A percentile compares a stretch with the other conserved stretches of the same genome.
phyloP scores from a whole-genome alignment of 2,113 vertebrate genomes.

The Saguinus midas region DNA sequence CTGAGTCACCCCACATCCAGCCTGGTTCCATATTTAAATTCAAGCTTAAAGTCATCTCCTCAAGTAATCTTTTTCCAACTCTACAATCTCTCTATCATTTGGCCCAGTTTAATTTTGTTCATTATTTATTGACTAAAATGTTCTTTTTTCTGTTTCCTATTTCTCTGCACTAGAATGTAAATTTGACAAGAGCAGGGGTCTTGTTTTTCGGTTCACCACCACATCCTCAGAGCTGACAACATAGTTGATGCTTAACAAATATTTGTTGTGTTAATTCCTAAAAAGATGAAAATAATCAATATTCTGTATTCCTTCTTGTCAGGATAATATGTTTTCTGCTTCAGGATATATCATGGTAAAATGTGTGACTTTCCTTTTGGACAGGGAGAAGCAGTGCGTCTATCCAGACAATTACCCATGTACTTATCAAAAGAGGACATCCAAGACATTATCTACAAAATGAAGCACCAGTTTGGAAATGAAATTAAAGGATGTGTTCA shows the following conservation, averaged over 20 bases:
- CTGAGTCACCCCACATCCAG: too few species aligned
- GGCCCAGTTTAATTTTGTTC: neutral
- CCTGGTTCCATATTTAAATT: neutral
- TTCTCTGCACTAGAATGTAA: slow-evolving; percentile 7
- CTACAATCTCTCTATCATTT: neutral
- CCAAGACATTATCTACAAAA: slow-evolving; percentile 86
- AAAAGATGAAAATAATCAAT: slow-evolving; percentile 8
- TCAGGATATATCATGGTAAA: neutral
- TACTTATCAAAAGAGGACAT: slow-evolving; percentile 90
- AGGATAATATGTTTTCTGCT: slow-evolving; percentile 22
- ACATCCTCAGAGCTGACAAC: neutral
- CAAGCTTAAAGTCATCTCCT: neutral
- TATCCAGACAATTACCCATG: slow-evolving; percentile 91
- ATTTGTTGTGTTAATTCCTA: neutral
- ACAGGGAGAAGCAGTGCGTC: slow-evolving; percentile 95
- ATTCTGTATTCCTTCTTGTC: slow-evolving; percentile 15
- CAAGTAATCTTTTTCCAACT: neutral
- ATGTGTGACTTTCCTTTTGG: slow-evolving; percentile 32
- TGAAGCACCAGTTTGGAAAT: slow-evolving; percentile 88
- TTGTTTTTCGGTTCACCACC: neutral
- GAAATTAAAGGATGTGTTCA: slow-evolving; percentile 90
- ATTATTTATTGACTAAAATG: neutral
- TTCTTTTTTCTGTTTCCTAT: neutral
- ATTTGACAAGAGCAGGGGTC: neutral
- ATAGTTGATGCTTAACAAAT: neutral